Evolutionary conservation across 2,113 vertebrate genomes (phyloP), one percentile per base, ranked within the genome.

Genomic region (Callipepla squamata): DNA sequence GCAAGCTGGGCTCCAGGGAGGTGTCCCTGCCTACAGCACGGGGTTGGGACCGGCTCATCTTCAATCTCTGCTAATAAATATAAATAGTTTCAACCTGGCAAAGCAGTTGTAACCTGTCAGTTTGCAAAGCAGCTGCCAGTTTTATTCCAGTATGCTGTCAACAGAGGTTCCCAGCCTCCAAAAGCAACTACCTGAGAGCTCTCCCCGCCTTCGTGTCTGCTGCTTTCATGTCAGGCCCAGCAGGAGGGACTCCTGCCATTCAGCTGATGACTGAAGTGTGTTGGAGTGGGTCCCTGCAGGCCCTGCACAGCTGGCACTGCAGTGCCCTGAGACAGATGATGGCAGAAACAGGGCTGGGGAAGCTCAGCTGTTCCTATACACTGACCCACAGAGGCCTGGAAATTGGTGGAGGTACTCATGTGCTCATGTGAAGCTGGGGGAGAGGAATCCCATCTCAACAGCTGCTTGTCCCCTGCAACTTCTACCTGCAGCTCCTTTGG

Each of bases 291-390:
- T 53, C 14, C 26, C 26, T 28, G 51, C 51, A 53, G 51, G 51
- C 51, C 51, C 26, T 28, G 26, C 51, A 28, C 51, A 53, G 51
- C 51, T 53, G 25, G 26, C 25, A 53, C 8, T 16, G 26, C 51
- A 53, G 51, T 13, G 8, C 30, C 28, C 53, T 13, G 28, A 32
- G 53, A 30, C 53, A 55, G 28, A 32, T 55, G 53, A 86, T 45
- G 68, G 87, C 32, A 91, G 20, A 93, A 86, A 72, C 3, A 80
- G 90, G 83, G 75, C 80, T 82, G 87, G 15, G 55, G 87, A 68
- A 63, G 76, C 17, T 13, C 80, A 48, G 80, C 73, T 30, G 5
- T 67, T 83, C 47, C 84, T 72, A 87, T 53, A 32, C 80, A 26
- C 12, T 40, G 87, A 90, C 83, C 4, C 90, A 82, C 6, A 85